Evolutionary conservation across 2,797 vertebrate genomes (phyloP).

Genomic region (Remorina albescens): DNA sequence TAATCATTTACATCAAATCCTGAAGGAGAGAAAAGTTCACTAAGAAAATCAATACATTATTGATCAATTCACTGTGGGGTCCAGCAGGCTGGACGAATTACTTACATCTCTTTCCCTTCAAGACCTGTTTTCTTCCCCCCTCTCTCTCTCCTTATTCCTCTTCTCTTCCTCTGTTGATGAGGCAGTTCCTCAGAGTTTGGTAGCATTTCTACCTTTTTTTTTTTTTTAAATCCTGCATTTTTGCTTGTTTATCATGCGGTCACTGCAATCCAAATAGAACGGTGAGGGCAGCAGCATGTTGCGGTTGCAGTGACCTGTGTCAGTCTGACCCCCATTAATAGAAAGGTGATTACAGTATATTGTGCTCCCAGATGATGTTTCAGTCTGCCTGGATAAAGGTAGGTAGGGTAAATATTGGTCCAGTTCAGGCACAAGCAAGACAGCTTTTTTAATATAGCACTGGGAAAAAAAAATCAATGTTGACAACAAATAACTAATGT

Average conservation of each 20-base stretch:
- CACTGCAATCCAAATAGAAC: constrained; percentile 56
- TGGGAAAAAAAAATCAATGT: not conserved
- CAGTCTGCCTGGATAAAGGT: constrained; percentile 51
- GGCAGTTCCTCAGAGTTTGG: constrained; percentile 22
- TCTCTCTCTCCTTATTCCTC: constrained; percentile 7
- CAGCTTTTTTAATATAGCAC: not conserved
- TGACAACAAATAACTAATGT: not conserved
- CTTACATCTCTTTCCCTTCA: constrained; percentile 71
- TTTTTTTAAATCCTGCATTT: constrained; percentile 6
- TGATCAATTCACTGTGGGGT: constrained; percentile 54
- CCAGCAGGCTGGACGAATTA: constrained; percentile 51
- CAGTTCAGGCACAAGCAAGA: not conserved
- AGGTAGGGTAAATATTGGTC: not conserved
- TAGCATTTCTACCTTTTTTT: constrained; percentile 17
- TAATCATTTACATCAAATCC: constrained; percentile 50
- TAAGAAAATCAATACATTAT: constrained; percentile 74
- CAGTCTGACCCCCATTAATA: constrained; percentile 49
- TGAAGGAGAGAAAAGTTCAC: constrained; percentile 49
- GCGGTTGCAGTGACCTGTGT: constrained; percentile 69
- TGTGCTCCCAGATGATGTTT: constrained; percentile 43
- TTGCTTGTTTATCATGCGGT: constrained; percentile 38
- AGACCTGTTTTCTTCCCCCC: constrained; percentile 32
- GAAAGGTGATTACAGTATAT: not conserved
- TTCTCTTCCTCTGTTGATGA: constrained; percentile 35
- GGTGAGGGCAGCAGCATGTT: constrained; percentile 22